Base-by-base conservation (phyloP, 2,888 invertebrate genomes). In the Philonicus albiceps region DNA sequence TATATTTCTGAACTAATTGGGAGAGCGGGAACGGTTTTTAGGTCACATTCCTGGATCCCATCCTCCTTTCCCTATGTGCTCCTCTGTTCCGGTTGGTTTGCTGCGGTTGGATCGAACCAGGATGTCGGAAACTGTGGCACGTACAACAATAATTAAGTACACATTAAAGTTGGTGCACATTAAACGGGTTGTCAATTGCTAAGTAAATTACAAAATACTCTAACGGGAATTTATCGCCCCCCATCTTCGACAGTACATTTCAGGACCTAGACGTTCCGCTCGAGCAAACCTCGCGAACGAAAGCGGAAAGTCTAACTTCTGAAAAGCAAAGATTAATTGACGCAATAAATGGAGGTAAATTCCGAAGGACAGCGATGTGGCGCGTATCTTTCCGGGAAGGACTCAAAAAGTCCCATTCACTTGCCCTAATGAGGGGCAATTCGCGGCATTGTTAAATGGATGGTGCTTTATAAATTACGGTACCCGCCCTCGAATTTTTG, bases 1-100 rank as follows among this genome's bases (percentile, higher is more conserved):
- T 78, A 43, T 78, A 78, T 78, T 78, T 78, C 34, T 43, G 30
- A 43, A 78, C 78, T 43, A 78, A 78, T 78, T 78, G 78, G 49
- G 30, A 49, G 3, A 7, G 22, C 1, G 27, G 1, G 6, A 11
- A 0, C 8, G 64, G 64, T 64, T 64, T n/a, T 64, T 27, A 27
- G 64, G 55, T 55, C 55, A 22, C 55, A 55, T 55, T 55, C 55
- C 55, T 55, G 22, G 22, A 64, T 0, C 22, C 7, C 11, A 64
- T 22, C 13, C 27, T 53, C 3, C 3, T 22, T 0, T 40, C 11
- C 11, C 40, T 40, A 1, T 40, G 40, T 40, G 3, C 11, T 40
- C 40, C 31, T n/a, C 31, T 31, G 6, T 40, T 76, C 37, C 8
- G 22, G 76, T 76, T 37, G 34, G 78, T 27, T 76, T 27, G 64